phyloP scores from a whole-genome alignment of 2,113 vertebrate genomes.

The Brachyhypopomus occidentalis region DNA sequence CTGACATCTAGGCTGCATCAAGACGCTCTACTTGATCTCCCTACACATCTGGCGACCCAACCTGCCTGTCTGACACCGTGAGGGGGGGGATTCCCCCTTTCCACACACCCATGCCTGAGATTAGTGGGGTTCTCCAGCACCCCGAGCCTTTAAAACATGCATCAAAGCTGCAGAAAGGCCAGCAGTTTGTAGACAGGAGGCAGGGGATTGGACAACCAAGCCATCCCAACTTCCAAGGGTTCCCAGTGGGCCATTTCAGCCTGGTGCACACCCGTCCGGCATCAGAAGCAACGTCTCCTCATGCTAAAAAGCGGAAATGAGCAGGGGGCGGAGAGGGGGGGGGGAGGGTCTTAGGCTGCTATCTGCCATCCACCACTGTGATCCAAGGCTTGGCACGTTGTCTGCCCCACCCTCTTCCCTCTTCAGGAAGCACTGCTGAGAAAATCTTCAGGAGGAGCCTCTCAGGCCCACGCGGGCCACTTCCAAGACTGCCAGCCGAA shows the following conservation, averaged over 20 bases:
- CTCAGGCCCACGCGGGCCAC: conserved; percentile 69
- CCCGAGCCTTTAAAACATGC: conserved; percentile 75
- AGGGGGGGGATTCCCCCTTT: conserved; percentile 60
- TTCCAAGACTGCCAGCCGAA: conserved; percentile 74
- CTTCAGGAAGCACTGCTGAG: conserved; percentile 69
- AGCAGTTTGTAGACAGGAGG: conserved; percentile 71
- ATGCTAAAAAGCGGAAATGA: conserved; percentile 50
- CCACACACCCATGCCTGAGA: conserved; percentile 63
- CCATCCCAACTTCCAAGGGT: conserved; percentile 73
- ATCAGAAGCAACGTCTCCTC: conserved; percentile 62
- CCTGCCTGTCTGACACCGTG: conserved; percentile 40
- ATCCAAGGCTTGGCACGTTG: conserved; percentile 62
- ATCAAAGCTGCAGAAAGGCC: conserved; percentile 77
- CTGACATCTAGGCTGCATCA: not conserved
- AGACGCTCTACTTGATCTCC: not conserved
- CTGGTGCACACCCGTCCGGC: conserved; percentile 64
- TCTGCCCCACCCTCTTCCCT: conserved; percentile 60
- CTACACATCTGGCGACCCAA: conserved; percentile 14
- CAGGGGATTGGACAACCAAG: conserved; percentile 71
- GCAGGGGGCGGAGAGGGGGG: conserved; percentile 47
- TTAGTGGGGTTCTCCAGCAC: conserved; percentile 70
- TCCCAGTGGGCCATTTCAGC: conserved; percentile 69
- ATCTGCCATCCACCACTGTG: conserved; percentile 37
- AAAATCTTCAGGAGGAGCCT: conserved; percentile 76
- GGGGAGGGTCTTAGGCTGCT: conserved; percentile 25